Percentiles rank a stretch among this genome's conserved stretches.
Conservation (phyloP, 2,113 vertebrate species). For the Anarhynchus alexandrinus region DNA sequence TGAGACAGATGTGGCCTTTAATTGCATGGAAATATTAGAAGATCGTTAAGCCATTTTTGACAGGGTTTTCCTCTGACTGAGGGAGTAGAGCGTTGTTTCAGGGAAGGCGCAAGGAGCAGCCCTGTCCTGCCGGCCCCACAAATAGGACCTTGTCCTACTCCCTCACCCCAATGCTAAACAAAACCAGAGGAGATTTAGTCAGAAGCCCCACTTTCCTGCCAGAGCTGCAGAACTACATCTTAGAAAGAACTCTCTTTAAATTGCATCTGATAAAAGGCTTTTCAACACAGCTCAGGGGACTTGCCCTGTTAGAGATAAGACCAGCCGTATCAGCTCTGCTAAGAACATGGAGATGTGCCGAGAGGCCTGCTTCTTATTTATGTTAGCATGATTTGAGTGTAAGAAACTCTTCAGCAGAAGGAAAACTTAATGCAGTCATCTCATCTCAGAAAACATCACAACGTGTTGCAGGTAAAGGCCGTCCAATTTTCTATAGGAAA, state of each 20-base stretch:
- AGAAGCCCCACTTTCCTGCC: slow-evolving; percentile 32
- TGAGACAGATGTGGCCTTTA: slow-evolving; percentile 83
- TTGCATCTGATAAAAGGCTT: slow-evolving; percentile 61
- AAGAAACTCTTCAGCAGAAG: not conserved
- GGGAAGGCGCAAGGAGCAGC: slow-evolving; percentile 13
- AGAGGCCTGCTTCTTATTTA: slow-evolving; percentile 36
- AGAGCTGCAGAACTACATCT: slow-evolving; percentile 1
- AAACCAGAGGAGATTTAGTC: slow-evolving; percentile 22
- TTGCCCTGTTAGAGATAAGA: slow-evolving; percentile 44
- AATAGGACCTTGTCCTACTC: slow-evolving; percentile 37
- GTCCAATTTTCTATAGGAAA: not conserved
- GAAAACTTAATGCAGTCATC: not conserved
- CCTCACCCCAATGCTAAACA: not conserved
- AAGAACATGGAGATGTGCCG: slow-evolving; percentile 44
- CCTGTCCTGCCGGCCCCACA: slow-evolving; percentile 8
- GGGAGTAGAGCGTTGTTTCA: not conserved
- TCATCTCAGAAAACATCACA: not conserved
- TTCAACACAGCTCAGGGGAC: slow-evolving; percentile 45
- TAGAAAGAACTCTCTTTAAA: not conserved
- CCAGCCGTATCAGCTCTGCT: slow-evolving; percentile 26
- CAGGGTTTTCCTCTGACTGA: slow-evolving; percentile 71
- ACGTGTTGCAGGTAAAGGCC: not conserved
- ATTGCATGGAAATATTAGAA: slow-evolving; percentile 82
- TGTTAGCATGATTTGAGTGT: not conserved
- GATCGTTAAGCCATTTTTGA: slow-evolving; percentile 77